Evolutionary conservation across 2,797 vertebrate genomes (phyloP), one percentile per base, ranked within the genome.

Genomic region (Tenualosa thibaudeaui): DNA sequence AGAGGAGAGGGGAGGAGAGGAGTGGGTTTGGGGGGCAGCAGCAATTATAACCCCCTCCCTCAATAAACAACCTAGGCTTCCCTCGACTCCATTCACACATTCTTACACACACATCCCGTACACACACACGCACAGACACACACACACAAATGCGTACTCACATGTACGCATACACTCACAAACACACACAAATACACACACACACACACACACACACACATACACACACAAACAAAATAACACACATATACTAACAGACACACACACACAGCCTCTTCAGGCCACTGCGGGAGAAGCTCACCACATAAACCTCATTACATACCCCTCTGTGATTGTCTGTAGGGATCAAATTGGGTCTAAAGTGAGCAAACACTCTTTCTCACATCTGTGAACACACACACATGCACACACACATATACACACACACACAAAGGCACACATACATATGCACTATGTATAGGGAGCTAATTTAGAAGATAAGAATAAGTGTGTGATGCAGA

Each of bases 31-130:
- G 88, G 81, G 50, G 86, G 86, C 84, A 86, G 68, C 68, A 31
- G 89, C 86, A 85, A 81, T 87, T 85, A 84, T 68, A 89, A 81
- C 49, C 86, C 22, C 26, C 86, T 83, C 81, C 31, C 31, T 75
- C 68, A 40, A 43, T 75, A 75, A 75, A 75, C 68, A 75, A 40
- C 31, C 68, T 40, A 40, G 37, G 15, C 31, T 75, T 40, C 5
- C 86, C 71, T 62, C 68, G 31, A 75, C 31, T 17, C 65, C 58
- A 84, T 86, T 82, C 83, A 50, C 6, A 17, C 85, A 85, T 62
- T 65, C 43, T 83, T 22, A 68, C 24, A 68, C 8, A 68, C 62
- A 68, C 62, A 68, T 5, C 56, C 17, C 56, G 4, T 22, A 62
- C 58, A 24, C 19, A 62, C 19, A 62, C 58, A 62, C 19, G 6